Percentiles rank a stretch among this genome's conserved stretches.
Evolutionary conservation across 2,888 invertebrate species (phyloP).

Genomic region (Therioaphis trifolii): DNA sequence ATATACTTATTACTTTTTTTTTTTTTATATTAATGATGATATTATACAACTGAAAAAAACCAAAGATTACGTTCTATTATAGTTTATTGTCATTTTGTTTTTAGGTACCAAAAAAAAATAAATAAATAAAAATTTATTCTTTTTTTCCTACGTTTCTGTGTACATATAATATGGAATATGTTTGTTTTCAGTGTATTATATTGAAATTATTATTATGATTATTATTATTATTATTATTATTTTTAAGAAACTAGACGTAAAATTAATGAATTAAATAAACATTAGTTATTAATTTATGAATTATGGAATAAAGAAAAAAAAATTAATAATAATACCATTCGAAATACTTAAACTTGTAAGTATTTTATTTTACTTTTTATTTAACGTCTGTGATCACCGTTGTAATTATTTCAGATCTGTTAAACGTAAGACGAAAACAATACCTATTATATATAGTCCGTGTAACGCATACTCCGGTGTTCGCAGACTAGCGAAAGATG

Average conservation of each 20-base stretch:
- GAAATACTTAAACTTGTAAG: slow-evolving; percentile 48
- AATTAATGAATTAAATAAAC: slow-evolving; percentile 42
- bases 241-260: slow-evolving; percentile 26
- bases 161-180: slow-evolving; percentile 41
- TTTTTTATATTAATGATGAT: slow-evolving; percentile 17
- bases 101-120: slow-evolving; percentile 36
- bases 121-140: background rate
- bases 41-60: slow-evolving; percentile 55
- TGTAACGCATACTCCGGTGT: slow-evolving; percentile 13
- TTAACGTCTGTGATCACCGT: slow-evolving; percentile 24
- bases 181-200: slow-evolving; percentile 58
- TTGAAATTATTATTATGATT: slow-evolving; percentile 33
- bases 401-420: slow-evolving; percentile 51
- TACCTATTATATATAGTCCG: no score
- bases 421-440: slow-evolving; percentile 35
- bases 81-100: slow-evolving; percentile 51
- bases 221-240: slow-evolving; percentile 47
- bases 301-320: background rate
- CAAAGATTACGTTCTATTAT: slow-evolving; percentile 59
- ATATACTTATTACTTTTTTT: slow-evolving; percentile 12
- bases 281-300: slow-evolving; percentile 42
- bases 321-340: slow-evolving; percentile 32
- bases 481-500: slow-evolving; percentile 43
- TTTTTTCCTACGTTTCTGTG: slow-evolving; percentile 33
- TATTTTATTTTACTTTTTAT: slow-evolving; percentile 38